Evolutionary conservation across 2,113 vertebrate genomes (phyloP).

Genomic region (Psammodynastes pulverulentus): DNA sequence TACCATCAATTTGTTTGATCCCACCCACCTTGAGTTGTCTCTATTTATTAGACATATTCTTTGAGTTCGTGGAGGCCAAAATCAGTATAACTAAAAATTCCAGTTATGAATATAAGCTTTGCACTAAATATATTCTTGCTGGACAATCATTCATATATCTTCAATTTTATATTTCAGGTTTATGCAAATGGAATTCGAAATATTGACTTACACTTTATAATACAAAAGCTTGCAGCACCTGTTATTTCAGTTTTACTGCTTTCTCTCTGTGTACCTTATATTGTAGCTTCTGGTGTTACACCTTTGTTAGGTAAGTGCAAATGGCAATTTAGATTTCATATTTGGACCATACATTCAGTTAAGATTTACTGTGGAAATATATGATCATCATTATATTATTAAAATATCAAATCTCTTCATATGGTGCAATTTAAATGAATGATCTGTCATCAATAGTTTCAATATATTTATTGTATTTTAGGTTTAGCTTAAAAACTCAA

Average conservation of each 20-base stretch:
- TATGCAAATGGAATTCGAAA: constrained; percentile 98
- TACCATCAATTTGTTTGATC: not conserved
- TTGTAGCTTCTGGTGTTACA: constrained; percentile 88
- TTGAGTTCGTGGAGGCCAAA: not conserved
- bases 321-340: not conserved
- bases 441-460: not conserved
- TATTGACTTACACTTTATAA: constrained; percentile 97
- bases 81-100: not conserved
- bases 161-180: constrained; percentile 70
- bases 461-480: not conserved
- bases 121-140: not conserved
- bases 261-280: constrained; percentile 91
- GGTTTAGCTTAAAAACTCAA: not conserved
- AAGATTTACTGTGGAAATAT: not conserved
- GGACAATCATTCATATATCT: not conserved
- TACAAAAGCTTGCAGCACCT: constrained; percentile 89
- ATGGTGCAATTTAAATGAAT: not conserved
- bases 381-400: not conserved
- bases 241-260: constrained; percentile 93
- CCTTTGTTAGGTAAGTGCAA: constrained; percentile 83
- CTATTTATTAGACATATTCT: not conserved
- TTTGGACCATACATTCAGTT: not conserved
- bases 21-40: not conserved
- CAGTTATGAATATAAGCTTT: not conserved
- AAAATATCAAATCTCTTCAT: not conserved